These are phyloP conservation scores for Apamea crenata DNA, from an alignment of 2,888 invertebrate species.

Conservation along the genomic window DNA sequence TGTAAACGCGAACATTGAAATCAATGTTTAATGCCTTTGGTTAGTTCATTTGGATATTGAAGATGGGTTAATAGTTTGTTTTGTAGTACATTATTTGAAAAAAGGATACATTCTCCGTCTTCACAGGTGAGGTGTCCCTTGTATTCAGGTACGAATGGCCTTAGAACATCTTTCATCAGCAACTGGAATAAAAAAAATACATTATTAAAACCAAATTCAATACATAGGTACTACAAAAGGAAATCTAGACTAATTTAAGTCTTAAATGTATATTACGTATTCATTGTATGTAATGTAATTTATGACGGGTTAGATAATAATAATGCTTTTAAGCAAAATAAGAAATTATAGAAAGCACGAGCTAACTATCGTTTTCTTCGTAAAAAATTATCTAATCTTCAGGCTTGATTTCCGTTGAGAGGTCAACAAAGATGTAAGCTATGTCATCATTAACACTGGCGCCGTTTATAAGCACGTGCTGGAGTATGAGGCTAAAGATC, in stretches of 20 bases:
- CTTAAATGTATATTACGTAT: background rate
- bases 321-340: background rate
- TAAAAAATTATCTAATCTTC: conserved; percentile 45
- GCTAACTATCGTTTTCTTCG: conserved; percentile 24
- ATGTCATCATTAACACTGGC: conserved; percentile 14
- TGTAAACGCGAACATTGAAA: background rate
- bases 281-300: background rate
- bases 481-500: conserved; percentile 2
- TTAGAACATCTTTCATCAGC: conserved; percentile 96
- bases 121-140: conserved; percentile 96
- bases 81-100: conserved; percentile 61
- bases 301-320: conserved; percentile 7
- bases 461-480: conserved; percentile 35
- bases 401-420: conserved; percentile 31
- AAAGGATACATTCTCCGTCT: conserved; percentile 94
- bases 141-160: conserved; percentile 98
- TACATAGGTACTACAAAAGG: background rate
- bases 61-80: conserved; percentile 10
- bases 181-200: conserved; percentile 81
- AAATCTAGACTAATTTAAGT: background rate
- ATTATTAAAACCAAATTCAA: conserved; percentile 29
- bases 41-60: background rate
- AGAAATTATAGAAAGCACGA: conserved; percentile 15
- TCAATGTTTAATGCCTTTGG: background rate
- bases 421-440: conserved; percentile 44